A percentile compares a stretch with the other conserved stretches of the same genome.
These are phyloP conservation scores for Tragelaphus buxtoni DNA, from an alignment of 2,113 vertebrate genomes.

Conservation along the genomic window DNA sequence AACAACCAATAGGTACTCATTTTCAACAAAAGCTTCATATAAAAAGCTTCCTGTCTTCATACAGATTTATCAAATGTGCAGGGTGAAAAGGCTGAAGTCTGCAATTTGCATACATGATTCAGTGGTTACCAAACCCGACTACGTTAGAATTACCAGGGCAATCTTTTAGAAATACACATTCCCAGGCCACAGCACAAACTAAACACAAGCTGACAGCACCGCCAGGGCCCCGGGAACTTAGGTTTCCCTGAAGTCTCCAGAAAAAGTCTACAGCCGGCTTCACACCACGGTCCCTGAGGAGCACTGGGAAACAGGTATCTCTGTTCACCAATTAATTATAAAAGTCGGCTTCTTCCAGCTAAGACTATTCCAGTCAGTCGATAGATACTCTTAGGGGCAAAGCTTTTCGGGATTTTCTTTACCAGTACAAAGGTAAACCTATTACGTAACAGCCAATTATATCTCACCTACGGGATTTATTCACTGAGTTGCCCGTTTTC, in stretches of 20 bases:
- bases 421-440: neutral
- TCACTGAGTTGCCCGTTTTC: neutral
- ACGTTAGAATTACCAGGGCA: neutral
- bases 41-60: neutral
- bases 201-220: neutral
- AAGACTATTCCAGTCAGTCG: neutral
- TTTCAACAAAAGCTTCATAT: neutral
- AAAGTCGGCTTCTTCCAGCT: neutral
- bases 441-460: conserved; percentile 7
- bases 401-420: conserved; percentile 11
- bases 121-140: neutral
- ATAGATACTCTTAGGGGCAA: neutral
- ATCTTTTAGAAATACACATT: neutral
- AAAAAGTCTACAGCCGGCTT: neutral
- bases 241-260: neutral
- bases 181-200: neutral
- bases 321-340: neutral
- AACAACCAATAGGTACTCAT: neutral
- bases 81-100: neutral
- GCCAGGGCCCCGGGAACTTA: neutral
- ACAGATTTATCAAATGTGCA: neutral
- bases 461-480: conserved; percentile 9
- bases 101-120: neutral
- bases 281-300: neutral
- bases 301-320: neutral